A percentile compares a stretch with the other conserved stretches of the same genome.
Conservation (phyloP, 2,113 vertebrate genomes). For the Apeltes quadracus region DNA sequence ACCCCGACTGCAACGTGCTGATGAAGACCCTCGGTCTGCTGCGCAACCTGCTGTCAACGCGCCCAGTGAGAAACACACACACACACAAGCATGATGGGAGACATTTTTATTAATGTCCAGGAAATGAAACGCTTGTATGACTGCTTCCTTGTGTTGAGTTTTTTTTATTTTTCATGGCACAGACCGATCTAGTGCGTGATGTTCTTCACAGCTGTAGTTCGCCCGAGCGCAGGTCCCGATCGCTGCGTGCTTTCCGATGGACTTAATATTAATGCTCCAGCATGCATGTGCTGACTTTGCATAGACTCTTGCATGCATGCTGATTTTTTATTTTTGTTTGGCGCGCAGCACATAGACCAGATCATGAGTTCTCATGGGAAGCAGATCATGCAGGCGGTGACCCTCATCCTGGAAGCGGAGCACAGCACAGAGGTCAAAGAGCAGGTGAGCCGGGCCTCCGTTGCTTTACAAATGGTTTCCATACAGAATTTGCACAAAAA, state of each 20-base stretch:
- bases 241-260: not conserved
- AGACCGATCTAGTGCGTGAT: too few relatives aligned
- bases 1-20: slow-evolving; percentile 94
- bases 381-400: slow-evolving; percentile 99
- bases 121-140: not conserved
- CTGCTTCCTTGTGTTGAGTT: not conserved
- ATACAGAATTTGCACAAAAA: not conserved
- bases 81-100: not conserved
- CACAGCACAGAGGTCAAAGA: slow-evolving; percentile 98
- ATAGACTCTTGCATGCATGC: not conserved
- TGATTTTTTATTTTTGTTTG: slow-evolving; percentile 23
- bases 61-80: slow-evolving; percentile 85
- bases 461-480: not conserved
- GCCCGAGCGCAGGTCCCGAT: not conserved
- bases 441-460: slow-evolving; percentile 82
- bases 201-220: too few relatives aligned
- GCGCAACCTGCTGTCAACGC: slow-evolving; percentile 95
- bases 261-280: not conserved
- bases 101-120: not conserved
- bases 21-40: slow-evolving; percentile 98
- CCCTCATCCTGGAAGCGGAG: slow-evolving; percentile 97
- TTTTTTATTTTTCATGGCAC: too few relatives aligned
- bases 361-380: slow-evolving; percentile 98
- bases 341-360: slow-evolving; percentile 96
- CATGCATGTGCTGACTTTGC: slow-evolving; percentile 10